phyloP scores from a whole-genome alignment of 2,113 vertebrate genomes.

The Bubo blakistoni region DNA sequence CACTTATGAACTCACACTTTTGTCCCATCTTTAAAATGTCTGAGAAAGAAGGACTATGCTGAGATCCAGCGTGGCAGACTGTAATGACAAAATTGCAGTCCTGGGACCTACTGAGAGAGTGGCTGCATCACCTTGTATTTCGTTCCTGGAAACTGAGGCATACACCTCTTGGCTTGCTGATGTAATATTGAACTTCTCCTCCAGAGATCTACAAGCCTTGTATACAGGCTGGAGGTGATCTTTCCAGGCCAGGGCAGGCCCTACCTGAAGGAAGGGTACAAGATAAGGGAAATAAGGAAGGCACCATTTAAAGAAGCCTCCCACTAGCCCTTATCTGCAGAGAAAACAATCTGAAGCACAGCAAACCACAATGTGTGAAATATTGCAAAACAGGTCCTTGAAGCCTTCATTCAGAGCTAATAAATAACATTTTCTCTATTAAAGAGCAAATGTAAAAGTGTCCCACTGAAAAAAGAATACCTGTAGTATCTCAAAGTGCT shows the following conservation, averaged over 20 bases:
- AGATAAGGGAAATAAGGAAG: background rate
- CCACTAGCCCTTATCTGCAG: background rate
- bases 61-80: background rate
- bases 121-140: background rate
- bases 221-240: background rate
- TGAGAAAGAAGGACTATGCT: background rate
- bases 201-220: background rate
- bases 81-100: background rate
- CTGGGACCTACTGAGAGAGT: background rate
- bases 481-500: background rate
- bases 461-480: background rate
- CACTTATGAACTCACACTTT: background rate
- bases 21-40: background rate
- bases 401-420: background rate
- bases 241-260: fast-evolving
- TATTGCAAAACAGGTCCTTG: background rate
- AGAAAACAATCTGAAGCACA: background rate
- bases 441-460: background rate
- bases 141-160: background rate
- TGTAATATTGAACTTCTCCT: background rate
- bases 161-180: background rate
- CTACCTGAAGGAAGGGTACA: background rate
- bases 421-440: background rate
- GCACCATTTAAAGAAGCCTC: background rate
- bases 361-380: background rate